Conservation (phyloP, 2,888 invertebrate genomes). For the Drosophila suboccidentalis region DNA sequence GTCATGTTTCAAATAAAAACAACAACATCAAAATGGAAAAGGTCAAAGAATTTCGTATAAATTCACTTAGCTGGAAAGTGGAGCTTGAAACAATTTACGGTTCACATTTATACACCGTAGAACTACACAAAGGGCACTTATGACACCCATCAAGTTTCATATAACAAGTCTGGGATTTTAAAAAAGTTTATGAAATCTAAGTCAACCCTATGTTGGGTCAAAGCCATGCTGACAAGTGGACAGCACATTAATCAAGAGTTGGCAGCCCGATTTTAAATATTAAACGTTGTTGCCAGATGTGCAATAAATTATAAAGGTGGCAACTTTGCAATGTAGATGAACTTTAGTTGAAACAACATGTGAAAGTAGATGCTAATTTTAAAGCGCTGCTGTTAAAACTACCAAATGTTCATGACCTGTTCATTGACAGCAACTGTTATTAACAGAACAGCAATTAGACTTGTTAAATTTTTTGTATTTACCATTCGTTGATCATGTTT, state of each 20-base stretch:
- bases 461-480: neutral
- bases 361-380: too few relatives aligned
- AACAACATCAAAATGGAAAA: slow-evolving; percentile 11
- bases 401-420: neutral
- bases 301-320: too few relatives aligned
- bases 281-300: neutral
- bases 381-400: too few relatives aligned
- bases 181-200: neutral
- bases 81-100: slow-evolving; percentile 30
- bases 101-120: slow-evolving; percentile 11
- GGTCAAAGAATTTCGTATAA: slow-evolving; percentile 38
- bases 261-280: neutral
- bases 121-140: neutral
- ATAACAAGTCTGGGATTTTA: slow-evolving; percentile 6
- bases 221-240: neutral
- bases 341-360: too few relatives aligned
- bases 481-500: neutral
- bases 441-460: neutral
- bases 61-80: slow-evolving; percentile 22
- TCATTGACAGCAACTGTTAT: too few relatives aligned
- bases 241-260: slow-evolving; percentile 7
- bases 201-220: neutral
- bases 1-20: slow-evolving; percentile 43
- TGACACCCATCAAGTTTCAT: slow-evolving; percentile 11
- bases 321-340: too few relatives aligned